These are phyloP conservation scores for Nothoprocta pentlandii DNA, from an alignment of 2,113 vertebrate genomes.

Conservation along the genomic window DNA sequence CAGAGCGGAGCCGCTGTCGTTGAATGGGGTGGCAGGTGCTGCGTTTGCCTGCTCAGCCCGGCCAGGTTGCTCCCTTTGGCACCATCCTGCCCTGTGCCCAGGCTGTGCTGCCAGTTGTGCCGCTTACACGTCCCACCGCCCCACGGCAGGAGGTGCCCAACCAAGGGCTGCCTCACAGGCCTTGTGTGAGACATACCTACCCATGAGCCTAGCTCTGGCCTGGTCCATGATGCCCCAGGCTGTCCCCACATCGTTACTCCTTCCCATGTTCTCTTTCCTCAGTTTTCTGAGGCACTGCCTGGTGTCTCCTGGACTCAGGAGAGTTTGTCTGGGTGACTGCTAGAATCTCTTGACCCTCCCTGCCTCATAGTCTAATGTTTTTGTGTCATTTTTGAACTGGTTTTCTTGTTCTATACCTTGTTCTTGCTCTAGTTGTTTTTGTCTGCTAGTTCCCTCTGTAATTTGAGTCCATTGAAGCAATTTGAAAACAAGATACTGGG, in stretches of 20 bases:
- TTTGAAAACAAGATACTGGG: background rate
- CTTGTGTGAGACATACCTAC: fast-evolving
- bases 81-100: background rate
- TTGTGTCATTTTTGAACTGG: background rate
- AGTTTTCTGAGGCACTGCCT: background rate
- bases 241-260: fast-evolving
- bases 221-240: background rate
- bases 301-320: background rate
- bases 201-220: fast-evolving
- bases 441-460: background rate
- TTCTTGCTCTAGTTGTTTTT: background rate
- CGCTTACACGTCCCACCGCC: fast-evolving
- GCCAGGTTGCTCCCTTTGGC: too few relatives aligned
- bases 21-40: background rate
- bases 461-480: background rate
- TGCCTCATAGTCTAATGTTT: background rate
- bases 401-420: background rate
- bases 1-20: background rate
- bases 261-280: background rate
- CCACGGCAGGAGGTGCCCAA: background rate
- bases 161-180: background rate
- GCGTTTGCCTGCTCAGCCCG: background rate
- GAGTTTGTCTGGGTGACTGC: background rate
- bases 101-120: background rate
- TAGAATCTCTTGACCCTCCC: background rate